A percentile compares a stretch with the other conserved stretches of the same genome.
Conservation (phyloP, 2,888 invertebrate genomes). For the Diploptera punctata region DNA sequence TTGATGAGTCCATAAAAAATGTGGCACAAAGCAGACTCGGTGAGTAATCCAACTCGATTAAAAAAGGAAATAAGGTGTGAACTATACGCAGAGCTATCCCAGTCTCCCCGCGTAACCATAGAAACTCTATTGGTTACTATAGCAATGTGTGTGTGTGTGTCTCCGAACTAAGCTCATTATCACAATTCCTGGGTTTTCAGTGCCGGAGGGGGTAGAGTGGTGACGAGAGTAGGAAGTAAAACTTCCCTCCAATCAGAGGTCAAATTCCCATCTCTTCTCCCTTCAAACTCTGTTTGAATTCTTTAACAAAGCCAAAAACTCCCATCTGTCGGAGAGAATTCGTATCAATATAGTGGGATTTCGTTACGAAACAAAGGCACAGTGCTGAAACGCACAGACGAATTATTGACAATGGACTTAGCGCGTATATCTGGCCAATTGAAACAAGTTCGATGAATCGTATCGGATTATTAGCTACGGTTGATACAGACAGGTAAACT, state of each 20-base stretch:
- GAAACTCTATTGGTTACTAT: constrained; percentile 34
- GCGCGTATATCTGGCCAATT: background rate
- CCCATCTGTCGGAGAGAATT: constrained; percentile 15
- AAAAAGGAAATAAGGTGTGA: constrained; percentile 17
- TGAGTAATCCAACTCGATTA: constrained; percentile 15
- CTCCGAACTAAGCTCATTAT: constrained; percentile 23
- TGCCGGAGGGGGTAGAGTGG: background rate
- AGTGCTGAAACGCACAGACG: constrained; percentile 6
- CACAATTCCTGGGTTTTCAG: constrained; percentile 7
- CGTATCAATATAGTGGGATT: constrained; percentile 22
- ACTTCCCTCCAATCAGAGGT: constrained; percentile 34
- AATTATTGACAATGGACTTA: constrained; percentile 28
- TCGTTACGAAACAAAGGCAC: constrained; percentile 29
- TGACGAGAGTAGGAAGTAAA: constrained; percentile 5
- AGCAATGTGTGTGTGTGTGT: constrained; percentile 22
- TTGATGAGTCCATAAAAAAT: constrained; percentile 11
- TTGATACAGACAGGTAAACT: background rate
- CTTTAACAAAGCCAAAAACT: constrained; percentile 30
- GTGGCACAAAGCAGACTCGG: constrained; percentile 11
- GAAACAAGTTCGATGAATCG: constrained; percentile 13
- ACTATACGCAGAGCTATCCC: background rate
- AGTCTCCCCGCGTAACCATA: constrained; percentile 8
- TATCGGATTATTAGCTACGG: background rate
- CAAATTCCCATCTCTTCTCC: constrained; percentile 16
- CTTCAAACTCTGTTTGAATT: constrained; percentile 5